Evolutionary conservation across 2,888 invertebrate species (phyloP).

Genomic region (Camptogramma bilineatum): DNA sequence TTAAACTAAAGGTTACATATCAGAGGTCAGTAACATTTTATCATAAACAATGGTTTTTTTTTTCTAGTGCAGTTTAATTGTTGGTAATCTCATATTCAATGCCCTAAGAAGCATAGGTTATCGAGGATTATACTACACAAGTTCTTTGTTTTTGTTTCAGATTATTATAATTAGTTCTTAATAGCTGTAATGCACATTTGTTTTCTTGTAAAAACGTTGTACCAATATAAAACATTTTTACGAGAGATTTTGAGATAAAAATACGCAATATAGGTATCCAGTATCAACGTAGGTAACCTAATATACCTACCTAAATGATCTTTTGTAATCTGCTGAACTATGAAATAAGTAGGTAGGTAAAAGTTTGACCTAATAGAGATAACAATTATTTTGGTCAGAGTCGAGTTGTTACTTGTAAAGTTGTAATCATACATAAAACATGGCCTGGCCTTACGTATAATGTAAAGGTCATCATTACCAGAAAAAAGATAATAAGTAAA

Average conservation of each 20-base stretch:
- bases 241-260: constrained; percentile 15
- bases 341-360: constrained; percentile 3
- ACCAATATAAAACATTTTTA: not conserved
- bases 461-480: constrained; percentile 30
- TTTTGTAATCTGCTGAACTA: constrained; percentile 42
- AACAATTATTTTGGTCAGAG: constrained; percentile 21
- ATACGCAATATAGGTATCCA: constrained; percentile 5
- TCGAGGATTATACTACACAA: constrained; percentile 25
- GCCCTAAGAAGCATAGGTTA: constrained; percentile 28
- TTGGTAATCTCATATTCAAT: constrained; percentile 6
- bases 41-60: not conserved
- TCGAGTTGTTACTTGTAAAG: constrained; percentile 20
- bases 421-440: constrained; percentile 28
- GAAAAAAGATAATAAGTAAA: constrained; percentile 25
- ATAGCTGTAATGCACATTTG: constrained; percentile 15
- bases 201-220: not conserved
- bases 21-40: constrained; percentile 2
- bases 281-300: not conserved
- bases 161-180: constrained; percentile 40
- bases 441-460: constrained; percentile 29
- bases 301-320: constrained; percentile 8
- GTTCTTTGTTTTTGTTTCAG: constrained; percentile 35
- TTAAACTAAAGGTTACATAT: not conserved
- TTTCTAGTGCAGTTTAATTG: constrained; percentile 20
- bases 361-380: constrained; percentile 20